phyloP scores from a whole-genome alignment of 2,888 invertebrate genomes.

The Apoda limacodes region DNA sequence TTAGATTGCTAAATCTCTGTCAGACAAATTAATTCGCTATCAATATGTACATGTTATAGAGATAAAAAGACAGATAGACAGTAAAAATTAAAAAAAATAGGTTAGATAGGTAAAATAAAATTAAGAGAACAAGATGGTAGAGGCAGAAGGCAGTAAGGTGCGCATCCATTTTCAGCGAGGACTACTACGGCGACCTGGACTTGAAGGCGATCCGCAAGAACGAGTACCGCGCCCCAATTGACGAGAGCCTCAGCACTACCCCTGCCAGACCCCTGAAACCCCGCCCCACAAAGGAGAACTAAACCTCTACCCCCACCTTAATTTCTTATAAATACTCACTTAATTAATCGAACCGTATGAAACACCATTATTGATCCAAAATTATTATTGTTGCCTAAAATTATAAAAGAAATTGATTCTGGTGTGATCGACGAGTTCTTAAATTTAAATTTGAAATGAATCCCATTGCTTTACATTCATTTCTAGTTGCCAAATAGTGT shows the following conservation, averaged over 20 bases:
- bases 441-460: slow-evolving; percentile 44
- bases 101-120: no score
- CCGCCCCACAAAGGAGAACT: slow-evolving; percentile 69
- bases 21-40: no score
- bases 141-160: slow-evolving; percentile 58
- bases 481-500: slow-evolving; percentile 65
- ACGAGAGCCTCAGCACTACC: slow-evolving; percentile 51
- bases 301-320: slow-evolving; percentile 37
- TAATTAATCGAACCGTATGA: no score
- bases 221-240: slow-evolving; percentile 86
- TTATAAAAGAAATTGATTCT: no score
- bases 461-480: slow-evolving; percentile 53
- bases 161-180: slow-evolving; percentile 83
- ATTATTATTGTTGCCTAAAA: no score
- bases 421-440: no score
- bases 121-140: slow-evolving; percentile 34
- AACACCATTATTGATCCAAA: no score
- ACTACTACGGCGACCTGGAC: slow-evolving; percentile 96
- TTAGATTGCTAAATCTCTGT: no score
- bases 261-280: slow-evolving; percentile 65
- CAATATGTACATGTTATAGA: no score
- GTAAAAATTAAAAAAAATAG: no score
- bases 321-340: slow-evolving; percentile 64
- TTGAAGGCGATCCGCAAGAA: slow-evolving; percentile 95
- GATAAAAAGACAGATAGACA: no score